Percentiles rank a stretch among this genome's conserved stretches.
phyloP scores from a whole-genome alignment of 2,888 invertebrate species.

The Neoitamus cyanurus region DNA sequence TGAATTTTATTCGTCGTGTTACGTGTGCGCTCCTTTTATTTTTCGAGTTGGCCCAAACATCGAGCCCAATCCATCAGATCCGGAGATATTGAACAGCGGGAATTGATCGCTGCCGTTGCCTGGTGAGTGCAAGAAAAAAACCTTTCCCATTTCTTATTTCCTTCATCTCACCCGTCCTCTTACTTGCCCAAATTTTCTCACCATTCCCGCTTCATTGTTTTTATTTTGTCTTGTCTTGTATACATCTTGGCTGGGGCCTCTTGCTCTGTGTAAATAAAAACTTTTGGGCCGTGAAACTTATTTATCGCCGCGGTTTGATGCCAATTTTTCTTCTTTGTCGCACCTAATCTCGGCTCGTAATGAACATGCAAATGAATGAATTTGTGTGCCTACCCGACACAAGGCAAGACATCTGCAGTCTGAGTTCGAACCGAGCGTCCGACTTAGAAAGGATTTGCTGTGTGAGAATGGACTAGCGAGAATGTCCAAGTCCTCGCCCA shows the following conservation, averaged over 20 bases:
- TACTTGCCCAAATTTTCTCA: not conserved
- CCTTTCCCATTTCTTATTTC: not conserved
- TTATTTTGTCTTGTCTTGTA: not conserved
- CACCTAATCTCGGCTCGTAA: not conserved
- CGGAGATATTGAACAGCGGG: constrained; percentile 8
- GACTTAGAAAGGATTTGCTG: not conserved
- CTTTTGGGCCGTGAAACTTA: not conserved
- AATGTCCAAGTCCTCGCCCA: not conserved
- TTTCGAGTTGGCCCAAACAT: not conserved
- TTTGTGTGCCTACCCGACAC: not conserved
- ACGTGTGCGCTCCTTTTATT: not conserved
- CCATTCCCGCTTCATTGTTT: not conserved
- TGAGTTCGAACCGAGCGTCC: not conserved
- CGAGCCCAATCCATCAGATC: not conserved
- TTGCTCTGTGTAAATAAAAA: not conserved
- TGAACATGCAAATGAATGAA: not conserved
- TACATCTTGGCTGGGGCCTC: not conserved
- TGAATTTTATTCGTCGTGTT: not conserved
- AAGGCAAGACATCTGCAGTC: not conserved
- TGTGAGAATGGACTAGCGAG: not conserved
- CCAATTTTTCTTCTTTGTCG: not conserved
- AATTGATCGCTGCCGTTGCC: not conserved
- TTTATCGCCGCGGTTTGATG: not conserved
- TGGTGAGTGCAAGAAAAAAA: not conserved
- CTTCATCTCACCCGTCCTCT: not conserved